Evolutionary conservation across 2,113 vertebrate species (phyloP), one percentile per base, ranked within the genome.

Genomic region (Amazona vittata): DNA sequence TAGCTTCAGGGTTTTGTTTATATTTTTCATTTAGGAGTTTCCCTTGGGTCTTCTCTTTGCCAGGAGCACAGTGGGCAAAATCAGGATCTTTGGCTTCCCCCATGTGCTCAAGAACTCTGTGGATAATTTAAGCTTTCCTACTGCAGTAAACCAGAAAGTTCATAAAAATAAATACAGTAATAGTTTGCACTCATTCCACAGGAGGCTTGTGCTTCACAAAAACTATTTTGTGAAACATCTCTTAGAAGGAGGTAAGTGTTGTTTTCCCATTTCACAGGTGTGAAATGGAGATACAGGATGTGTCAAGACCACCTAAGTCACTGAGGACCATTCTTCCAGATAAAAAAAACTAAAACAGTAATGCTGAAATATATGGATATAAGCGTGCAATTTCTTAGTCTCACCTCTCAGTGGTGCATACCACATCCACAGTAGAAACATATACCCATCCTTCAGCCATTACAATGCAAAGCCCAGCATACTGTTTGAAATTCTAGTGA

Each of bases 1-100:
- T 97, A 92, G 95, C 97, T 97, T 94, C 83, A 75, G 96, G 97
- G 91, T 93, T 94, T 97, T 97, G 97, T 97, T 97, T 97, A 97
- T 97, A 97, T 97, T 97, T 97, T 97, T 97, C 96, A 97, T 97
- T 96, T 97, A 97, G 93, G 80, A 96, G 63, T 55, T 53, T 97
- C 97, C 96, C 97, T 76, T 67, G 93, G 94, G 97, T 86, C 74
- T 95, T 94, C 90, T 85, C 70, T 78, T 97, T 95, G 97, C 97
- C 97, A 94, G 96, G 57, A 97, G 96, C 97, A 95, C 85, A 90
- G 87, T 94, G 90, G 96, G 86, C 90, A 95, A 94, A 96, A 94
- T 91, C 89, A 94, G 92, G 95, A 93, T 94, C 94, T 96, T 96
- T 83, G 81, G 89, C 89, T 93, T 94, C 83, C 91, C 71, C 91